A percentile compares a stretch with the other conserved stretches of the same genome.
These are phyloP conservation scores for Spinus olivaceus DNA, from an alignment of 2,797 vertebrate genomes.

Conservation along the genomic window DNA sequence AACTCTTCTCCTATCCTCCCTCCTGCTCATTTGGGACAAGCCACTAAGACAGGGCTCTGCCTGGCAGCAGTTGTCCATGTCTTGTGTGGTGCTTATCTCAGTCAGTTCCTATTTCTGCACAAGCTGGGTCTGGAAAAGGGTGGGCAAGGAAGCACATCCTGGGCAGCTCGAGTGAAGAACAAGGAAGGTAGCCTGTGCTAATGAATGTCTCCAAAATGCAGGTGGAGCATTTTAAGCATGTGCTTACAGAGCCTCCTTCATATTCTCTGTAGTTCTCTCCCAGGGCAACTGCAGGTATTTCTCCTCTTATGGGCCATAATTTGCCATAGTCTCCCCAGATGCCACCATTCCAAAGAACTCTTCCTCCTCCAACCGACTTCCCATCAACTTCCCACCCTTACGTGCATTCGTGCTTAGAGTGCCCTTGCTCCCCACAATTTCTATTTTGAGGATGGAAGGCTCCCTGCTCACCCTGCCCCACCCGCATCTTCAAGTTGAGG, in stretches of 20 bases:
- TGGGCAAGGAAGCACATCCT: not conserved
- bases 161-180: not conserved
- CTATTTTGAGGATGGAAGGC: not conserved
- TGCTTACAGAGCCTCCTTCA: not conserved
- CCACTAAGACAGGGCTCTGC: not conserved
- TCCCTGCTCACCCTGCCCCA: not conserved
- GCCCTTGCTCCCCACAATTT: not conserved
- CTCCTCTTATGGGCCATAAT: not conserved
- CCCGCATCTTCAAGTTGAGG: not conserved
- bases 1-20: not conserved
- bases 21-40: not conserved
- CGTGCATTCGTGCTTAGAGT: not conserved
- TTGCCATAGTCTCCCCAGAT: not conserved
- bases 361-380: not conserved
- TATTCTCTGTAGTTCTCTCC: not conserved
- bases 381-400: slow-evolving; percentile 12
- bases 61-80: not conserved
- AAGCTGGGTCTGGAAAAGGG: not conserved
- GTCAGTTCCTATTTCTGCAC: not conserved
- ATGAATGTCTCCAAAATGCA: not conserved
- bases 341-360: not conserved
- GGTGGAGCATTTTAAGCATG: not conserved
- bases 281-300: not conserved
- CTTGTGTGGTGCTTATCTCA: not conserved
- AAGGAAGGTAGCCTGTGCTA: not conserved